Evolutionary conservation across 2,888 invertebrate genomes (phyloP).

Genomic region (Drosophila flavopinicola): DNA sequence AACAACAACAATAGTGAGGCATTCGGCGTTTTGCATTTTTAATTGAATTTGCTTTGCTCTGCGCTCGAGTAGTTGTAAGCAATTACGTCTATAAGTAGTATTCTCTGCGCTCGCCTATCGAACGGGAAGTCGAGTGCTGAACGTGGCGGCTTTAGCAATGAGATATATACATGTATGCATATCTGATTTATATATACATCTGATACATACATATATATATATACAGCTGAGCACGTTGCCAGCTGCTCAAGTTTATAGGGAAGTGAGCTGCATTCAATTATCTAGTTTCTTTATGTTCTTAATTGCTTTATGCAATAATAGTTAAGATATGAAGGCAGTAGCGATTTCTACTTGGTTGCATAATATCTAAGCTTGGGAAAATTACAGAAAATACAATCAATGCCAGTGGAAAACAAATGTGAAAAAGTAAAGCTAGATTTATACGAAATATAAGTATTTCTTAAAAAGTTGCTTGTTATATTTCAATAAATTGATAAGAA

Average conservation of each 20-base stretch:
- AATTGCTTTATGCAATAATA: not conserved
- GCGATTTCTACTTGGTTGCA: not conserved
- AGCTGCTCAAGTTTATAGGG: slow-evolving; percentile 1
- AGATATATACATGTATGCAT: slow-evolving; percentile 4
- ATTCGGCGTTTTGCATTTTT: slow-evolving; percentile 70
- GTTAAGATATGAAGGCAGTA: slow-evolving; percentile 8
- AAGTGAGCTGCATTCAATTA: slow-evolving; percentile 17
- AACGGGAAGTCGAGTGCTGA: slow-evolving; percentile 65
- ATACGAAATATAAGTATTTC: too few species aligned
- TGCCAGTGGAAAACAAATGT: too few species aligned
- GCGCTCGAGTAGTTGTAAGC: slow-evolving; percentile 27
- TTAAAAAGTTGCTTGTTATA: not conserved
- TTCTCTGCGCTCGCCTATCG: slow-evolving; percentile 27
- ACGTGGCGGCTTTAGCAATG: slow-evolving; percentile 56
- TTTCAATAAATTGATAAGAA: not conserved
- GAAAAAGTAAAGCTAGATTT: too few species aligned
- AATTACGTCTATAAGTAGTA: slow-evolving; percentile 31
- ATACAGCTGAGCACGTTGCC: slow-evolving; percentile 27
- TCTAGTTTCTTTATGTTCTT: slow-evolving; percentile 7
- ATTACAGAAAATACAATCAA: too few species aligned
- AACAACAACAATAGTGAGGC: slow-evolving; percentile 19
- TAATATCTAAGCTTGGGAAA: not conserved
- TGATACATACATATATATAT: slow-evolving; percentile 21
- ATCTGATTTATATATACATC: slow-evolving; percentile 23
- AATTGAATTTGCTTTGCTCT: slow-evolving; percentile 58